Conservation (phyloP, 2,797 vertebrate genomes). For the Corythornis leucogaster region DNA sequence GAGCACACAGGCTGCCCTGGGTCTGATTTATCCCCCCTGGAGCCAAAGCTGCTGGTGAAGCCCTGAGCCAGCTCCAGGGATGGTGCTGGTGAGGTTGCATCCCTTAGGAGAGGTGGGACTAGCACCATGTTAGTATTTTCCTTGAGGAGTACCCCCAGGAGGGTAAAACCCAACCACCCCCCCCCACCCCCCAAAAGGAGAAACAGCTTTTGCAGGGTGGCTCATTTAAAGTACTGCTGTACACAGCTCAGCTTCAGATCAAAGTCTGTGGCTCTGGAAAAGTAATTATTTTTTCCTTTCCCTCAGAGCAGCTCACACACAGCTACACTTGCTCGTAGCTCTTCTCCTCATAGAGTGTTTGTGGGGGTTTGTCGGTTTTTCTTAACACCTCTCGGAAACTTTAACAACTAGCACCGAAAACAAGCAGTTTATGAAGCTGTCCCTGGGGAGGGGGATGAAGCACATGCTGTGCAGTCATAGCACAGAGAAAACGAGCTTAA, state of each 20-base stretch:
- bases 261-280: not conserved
- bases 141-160: not conserved
- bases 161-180: not conserved
- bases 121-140: not conserved
- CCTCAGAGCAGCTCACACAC: not conserved
- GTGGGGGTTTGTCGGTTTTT: not conserved
- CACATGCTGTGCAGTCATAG: not conserved
- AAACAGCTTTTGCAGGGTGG: not conserved
- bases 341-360: not conserved
- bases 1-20: accelerated
- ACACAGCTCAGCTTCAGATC: not conserved
- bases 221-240: not conserved
- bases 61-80: accelerated
- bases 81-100: accelerated
- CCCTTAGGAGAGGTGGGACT: not conserved
- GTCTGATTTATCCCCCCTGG: not conserved
- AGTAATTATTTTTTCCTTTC: not conserved
- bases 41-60: not conserved
- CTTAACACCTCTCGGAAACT: slow-evolving; percentile 30
- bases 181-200: not conserved
- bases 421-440: not conserved
- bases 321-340: not conserved
- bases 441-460: slow-evolving; percentile 23
- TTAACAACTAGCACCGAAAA: slow-evolving; percentile 20
- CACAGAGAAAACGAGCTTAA: not conserved